A percentile compares a stretch with the other conserved stretches of the same genome.
Conservation (phyloP, 2,888 invertebrate genomes). For the Troilus luridus region DNA sequence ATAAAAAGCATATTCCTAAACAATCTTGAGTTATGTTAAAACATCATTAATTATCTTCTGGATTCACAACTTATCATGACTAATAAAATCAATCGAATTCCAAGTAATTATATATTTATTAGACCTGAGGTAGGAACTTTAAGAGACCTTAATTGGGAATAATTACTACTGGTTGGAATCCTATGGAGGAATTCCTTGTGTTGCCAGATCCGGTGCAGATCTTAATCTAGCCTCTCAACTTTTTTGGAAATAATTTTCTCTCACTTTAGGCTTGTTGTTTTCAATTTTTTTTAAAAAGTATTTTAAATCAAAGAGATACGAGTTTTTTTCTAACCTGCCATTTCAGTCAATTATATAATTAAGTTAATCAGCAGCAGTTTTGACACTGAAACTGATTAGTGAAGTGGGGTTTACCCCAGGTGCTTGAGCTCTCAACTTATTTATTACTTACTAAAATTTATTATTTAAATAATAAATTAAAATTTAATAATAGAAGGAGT, state of each 20-base stretch:
- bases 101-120: neutral
- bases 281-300: neutral
- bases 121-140: neutral
- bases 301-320: neutral
- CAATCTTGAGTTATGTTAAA: no score
- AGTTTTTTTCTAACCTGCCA: neutral
- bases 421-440: neutral
- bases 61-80: neutral
- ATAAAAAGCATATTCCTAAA: no score
- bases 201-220: neutral
- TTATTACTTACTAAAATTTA: no score
- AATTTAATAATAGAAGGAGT: no score
- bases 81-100: neutral
- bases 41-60: no score
- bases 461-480: no score
- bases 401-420: neutral
- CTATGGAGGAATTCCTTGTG: neutral
- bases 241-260: neutral
- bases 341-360: neutral
- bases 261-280: neutral
- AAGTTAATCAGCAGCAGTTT: neutral
- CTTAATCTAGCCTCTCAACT: neutral
- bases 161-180: constrained; percentile 7
- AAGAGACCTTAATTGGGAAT: constrained; percentile 24
- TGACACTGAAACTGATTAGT: neutral